Conservation (phyloP, 2,113 vertebrate genomes). For the Phaethornis superciliosus region DNA sequence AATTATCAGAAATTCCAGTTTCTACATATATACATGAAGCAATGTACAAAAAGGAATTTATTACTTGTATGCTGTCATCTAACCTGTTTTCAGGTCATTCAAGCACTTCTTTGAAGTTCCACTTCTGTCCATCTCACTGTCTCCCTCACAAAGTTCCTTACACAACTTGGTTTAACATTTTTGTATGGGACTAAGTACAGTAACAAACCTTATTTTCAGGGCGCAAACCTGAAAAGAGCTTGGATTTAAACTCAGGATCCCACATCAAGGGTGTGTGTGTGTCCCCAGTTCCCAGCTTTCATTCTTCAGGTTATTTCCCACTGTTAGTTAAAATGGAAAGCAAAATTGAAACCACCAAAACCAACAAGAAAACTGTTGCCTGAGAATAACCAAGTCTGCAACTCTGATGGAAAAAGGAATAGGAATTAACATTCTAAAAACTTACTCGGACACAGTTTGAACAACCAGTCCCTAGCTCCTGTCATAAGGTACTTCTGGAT, state of each 20-base stretch:
- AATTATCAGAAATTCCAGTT: not conserved
- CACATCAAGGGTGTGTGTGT: not conserved
- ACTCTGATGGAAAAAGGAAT: not conserved
- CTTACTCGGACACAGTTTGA: not conserved
- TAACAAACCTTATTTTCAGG: not conserved
- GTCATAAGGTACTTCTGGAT: not conserved
- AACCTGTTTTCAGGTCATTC: not conserved
- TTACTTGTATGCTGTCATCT: not conserved
- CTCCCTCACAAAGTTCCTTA: not conserved
- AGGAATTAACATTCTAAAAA: constrained; percentile 19
- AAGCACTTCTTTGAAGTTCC: not conserved
- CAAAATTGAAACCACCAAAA: not conserved
- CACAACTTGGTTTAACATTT: not conserved
- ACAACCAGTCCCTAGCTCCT: not conserved
- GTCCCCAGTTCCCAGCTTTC: not conserved
- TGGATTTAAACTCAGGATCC: not conserved
- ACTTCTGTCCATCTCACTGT: not conserved
- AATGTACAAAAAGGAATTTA: not conserved
- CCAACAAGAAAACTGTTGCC: constrained; percentile 4
- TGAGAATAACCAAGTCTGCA: constrained; percentile 1
- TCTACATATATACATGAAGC: not conserved
- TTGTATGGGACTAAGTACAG: not conserved
- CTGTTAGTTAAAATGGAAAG: constrained; percentile 32
- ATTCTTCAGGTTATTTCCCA: not conserved
- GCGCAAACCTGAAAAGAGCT: not conserved